These are phyloP conservation scores for Delia radicum DNA, from an alignment of 1,140 invertebrate species.

Conservation along the genomic window DNA sequence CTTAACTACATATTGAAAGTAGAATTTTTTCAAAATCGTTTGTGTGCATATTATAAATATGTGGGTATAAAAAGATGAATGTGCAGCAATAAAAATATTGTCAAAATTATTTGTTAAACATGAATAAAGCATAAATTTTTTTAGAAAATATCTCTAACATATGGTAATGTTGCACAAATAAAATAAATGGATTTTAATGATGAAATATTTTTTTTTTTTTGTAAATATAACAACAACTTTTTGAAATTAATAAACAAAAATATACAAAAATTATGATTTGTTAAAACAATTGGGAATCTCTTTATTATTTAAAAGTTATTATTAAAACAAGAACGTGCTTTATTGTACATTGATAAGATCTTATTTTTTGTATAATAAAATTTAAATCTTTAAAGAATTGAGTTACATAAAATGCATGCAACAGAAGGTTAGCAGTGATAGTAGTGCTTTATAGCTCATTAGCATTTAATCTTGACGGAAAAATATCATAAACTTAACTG, in stretches of 20 bases:
- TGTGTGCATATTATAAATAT: not conserved
- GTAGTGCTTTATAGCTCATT: constrained; percentile 9
- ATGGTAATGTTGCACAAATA: too few relatives aligned
- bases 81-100: constrained; percentile 18
- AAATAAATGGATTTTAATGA: too few relatives aligned
- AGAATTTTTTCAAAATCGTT: not conserved
- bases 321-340: not conserved
- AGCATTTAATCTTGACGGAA: constrained; percentile 22
- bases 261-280: too few relatives aligned
- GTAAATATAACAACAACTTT: not conserved
- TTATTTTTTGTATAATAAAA: not conserved
- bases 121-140: constrained; percentile 18
- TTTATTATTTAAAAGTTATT: not conserved
- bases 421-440: not conserved
- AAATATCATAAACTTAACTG: constrained; percentile 23
- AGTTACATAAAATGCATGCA: not conserved
- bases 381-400: too few relatives aligned
- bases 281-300: not conserved
- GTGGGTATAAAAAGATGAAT: constrained; percentile 20
- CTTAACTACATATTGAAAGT: not conserved
- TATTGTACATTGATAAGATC: not conserved
- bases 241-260: too few relatives aligned
- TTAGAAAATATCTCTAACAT: too few relatives aligned
- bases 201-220: not conserved
- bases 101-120: constrained; percentile 24